Evolutionary conservation across 2,888 invertebrate genomes (phyloP).

Genomic region (Ormyrus thymus): DNA sequence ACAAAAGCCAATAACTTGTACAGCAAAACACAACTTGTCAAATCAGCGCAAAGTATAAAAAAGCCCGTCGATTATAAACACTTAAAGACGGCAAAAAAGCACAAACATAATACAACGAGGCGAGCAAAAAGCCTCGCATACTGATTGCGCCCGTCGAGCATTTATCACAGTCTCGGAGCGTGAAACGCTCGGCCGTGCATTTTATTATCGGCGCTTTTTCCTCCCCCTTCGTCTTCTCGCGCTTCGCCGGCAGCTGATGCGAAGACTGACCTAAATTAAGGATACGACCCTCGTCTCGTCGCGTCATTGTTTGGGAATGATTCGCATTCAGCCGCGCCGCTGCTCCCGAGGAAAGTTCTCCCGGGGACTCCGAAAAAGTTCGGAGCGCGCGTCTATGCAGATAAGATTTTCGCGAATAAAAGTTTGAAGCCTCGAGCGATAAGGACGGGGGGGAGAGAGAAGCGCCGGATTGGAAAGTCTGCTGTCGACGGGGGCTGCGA

Average conservation of each 20-base stretch:
- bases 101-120: not conserved
- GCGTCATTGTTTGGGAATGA: constrained; percentile 24
- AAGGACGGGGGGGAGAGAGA: too few relatives aligned
- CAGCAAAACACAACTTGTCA: too few relatives aligned
- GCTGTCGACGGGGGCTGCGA: too few relatives aligned
- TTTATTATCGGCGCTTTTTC: constrained; percentile 4
- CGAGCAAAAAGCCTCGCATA: not conserved
- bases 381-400: too few relatives aligned
- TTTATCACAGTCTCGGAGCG: constrained; percentile 14
- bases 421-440: too few relatives aligned
- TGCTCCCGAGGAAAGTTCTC: constrained; percentile 4
- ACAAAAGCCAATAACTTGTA: too few relatives aligned
- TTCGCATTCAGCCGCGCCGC: not conserved
- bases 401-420: not conserved
- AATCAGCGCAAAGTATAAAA: not conserved
- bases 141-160: not conserved
- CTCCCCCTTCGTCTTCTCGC: not conserved
- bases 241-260: constrained; percentile 52
- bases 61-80: not conserved
- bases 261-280: constrained; percentile 37
- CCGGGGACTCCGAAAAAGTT: too few relatives aligned
- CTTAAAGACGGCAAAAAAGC: not conserved
- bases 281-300: constrained; percentile 21
- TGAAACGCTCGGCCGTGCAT: not conserved
- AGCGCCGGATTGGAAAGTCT: too few relatives aligned